Percentiles rank a stretch among this genome's conserved stretches.
Conservation (phyloP, 2,797 vertebrate genomes). For the Mormyrus proboscirostris region DNA sequence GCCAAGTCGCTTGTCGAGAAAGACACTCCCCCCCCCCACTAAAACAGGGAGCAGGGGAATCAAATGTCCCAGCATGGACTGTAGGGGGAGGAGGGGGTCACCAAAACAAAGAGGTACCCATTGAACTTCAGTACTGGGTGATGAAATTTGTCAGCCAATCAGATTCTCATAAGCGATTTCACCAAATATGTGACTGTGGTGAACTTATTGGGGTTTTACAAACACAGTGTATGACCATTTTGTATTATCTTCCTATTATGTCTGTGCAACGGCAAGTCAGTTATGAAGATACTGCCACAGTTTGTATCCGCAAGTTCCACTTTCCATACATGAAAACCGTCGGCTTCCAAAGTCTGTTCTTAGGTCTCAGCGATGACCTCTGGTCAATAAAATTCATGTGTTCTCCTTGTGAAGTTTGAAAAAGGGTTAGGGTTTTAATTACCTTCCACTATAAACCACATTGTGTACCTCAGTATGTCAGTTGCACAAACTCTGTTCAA, state of each 20-base stretch:
- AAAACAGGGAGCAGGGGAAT: neutral
- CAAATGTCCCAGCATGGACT: neutral
- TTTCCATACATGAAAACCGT: neutral
- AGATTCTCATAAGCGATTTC: neutral
- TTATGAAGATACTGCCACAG: neutral
- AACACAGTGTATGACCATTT: neutral
- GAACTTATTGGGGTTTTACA: neutral
- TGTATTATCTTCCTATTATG: neutral
- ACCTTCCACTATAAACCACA: slow-evolving; percentile 47
- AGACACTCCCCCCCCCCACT: neutral
- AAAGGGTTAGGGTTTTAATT: slow-evolving; percentile 33
- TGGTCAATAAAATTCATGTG: neutral
- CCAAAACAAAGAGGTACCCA: neutral
- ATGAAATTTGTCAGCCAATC: neutral
- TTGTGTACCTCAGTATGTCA: slow-evolving; percentile 76
- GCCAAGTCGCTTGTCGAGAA: neutral
- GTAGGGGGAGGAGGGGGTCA: neutral
- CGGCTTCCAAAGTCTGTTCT: neutral
- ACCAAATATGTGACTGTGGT: neutral
- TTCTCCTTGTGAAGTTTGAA: slow-evolving; percentile 4
- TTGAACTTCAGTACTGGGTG: neutral
- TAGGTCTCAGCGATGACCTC: neutral
- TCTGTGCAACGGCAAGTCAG: neutral
- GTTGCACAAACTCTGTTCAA: slow-evolving; percentile 70
- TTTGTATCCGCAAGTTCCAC: neutral